Base-by-base conservation (phyloP, 2,888 invertebrate genomes). In the Spicauda simplicius region DNA sequence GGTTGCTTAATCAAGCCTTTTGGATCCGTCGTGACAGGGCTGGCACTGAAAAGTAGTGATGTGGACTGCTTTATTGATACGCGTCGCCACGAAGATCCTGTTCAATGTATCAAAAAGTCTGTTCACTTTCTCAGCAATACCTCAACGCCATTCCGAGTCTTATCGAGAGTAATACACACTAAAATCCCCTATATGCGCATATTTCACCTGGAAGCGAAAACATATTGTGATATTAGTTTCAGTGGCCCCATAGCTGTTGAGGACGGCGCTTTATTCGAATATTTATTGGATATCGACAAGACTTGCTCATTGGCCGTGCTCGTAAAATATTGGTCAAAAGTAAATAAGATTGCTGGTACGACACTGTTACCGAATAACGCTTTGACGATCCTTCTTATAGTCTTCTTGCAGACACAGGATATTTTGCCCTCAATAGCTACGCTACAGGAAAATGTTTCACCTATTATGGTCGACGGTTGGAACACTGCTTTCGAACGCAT, bases 281-380 rank as follows among this genome's bases (percentile, higher is more conserved):
- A 94, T 72, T 90, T 95, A 56, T 78, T 96, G 12, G 79, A 93
- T 0, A 96, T 97, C 76, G 69, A 71, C 0, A 92, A 95, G 69
- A 83, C 96, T 0, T 87, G 93, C 45, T 91, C 94, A 0, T 77
- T 96, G 0, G 93, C 96, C 77, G 79, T 96, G 54, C 82, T 96
- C n/a, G 81, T 97, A 0, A 97, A 97, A 80, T 96, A 95, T 76
- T 97, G 97, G 97, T 95, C 95, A 0, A 96, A 95, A 80, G 87
- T 94, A 5, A 93, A 94, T 67, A 88, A 93, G 8, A 80, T 97
- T 1, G 91, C 94, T 0, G 94, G 94, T 48, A 90, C 84, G 50
- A 94, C 93, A 16, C 73, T 74, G 59, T 71, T 97, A 74, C 94
- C 95, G 0, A 97, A 95, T 80, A 97, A 97, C 79, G 94, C 95